Percentiles rank a stretch among this genome's conserved stretches.
These are phyloP conservation scores for Choristoneura rosaceana DNA, from an alignment of 2,888 invertebrate species.

Conservation along the genomic window DNA sequence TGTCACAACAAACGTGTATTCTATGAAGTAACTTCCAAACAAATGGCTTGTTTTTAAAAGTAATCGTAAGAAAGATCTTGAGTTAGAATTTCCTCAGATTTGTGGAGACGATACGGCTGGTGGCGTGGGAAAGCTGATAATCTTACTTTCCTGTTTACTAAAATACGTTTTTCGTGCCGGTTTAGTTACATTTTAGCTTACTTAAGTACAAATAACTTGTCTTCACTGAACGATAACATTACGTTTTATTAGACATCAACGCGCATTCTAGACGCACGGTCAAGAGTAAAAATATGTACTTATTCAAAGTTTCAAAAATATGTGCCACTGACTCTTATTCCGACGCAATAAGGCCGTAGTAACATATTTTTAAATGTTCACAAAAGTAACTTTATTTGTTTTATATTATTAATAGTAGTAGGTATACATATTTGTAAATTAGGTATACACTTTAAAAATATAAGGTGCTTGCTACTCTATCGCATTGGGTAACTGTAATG, in stretches of 20 bases:
- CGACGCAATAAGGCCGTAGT: no score
- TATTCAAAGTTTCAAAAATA: no score
- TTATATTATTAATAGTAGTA: no score
- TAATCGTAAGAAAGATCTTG: conserved; percentile 28
- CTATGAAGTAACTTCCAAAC: conserved; percentile 10
- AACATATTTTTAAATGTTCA: no score
- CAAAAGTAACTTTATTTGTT: no score
- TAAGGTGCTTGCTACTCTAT: no score
- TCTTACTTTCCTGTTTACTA: conserved; percentile 35
- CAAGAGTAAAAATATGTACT: no score
- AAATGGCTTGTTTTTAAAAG: conserved; percentile 21
- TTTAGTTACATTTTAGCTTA: not conserved
- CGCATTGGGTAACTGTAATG: no score
- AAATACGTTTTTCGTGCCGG: conserved; percentile 13
- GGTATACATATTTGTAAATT: no score
- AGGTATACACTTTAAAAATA: no score
- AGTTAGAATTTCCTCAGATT: conserved; percentile 31
- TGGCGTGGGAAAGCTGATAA: conserved; percentile 36
- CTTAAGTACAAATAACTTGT: not conserved
- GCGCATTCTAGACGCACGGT: not conserved
- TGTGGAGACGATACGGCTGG: conserved; percentile 19
- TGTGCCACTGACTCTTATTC: no score
- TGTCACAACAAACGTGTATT: conserved; percentile 1
- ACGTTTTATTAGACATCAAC: not conserved
- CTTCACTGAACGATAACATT: not conserved